phyloP scores from a whole-genome alignment of 2,797 vertebrate species.

The Eutrigla gurnardus region DNA sequence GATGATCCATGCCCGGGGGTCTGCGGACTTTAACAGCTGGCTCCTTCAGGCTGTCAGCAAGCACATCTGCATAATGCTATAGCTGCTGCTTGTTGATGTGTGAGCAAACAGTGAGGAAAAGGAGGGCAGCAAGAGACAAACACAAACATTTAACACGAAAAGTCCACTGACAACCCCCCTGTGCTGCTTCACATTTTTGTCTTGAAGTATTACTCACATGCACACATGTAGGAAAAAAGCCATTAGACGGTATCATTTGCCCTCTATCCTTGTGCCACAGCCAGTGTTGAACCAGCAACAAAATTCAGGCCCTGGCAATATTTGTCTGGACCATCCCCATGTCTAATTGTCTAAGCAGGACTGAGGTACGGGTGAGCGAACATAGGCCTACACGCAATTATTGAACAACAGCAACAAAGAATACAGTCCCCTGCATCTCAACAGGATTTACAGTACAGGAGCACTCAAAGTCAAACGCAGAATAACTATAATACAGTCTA shows the following conservation, averaged over 20 bases:
- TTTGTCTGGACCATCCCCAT: neutral
- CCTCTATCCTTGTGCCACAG: neutral
- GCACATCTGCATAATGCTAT: constrained; percentile 60
- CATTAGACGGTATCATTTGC: neutral
- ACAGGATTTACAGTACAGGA: neutral
- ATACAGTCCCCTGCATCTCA: too few species aligned
- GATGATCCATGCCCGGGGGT: constrained; percentile 70
- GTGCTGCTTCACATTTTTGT: neutral
- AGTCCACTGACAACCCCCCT: neutral
- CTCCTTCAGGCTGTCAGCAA: constrained; percentile 64
- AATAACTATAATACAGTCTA: neutral
- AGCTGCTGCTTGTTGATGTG: constrained; percentile 62
- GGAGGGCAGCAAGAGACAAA: constrained; percentile 13
- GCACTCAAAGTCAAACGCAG: neutral
- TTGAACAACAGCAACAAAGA: too few species aligned
- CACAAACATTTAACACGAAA: constrained; percentile 17
- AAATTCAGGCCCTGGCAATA: neutral
- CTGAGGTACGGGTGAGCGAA: neutral
- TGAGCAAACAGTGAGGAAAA: constrained; percentile 29
- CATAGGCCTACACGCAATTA: too few species aligned
- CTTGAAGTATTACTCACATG: neutral
- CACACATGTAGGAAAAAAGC: neutral
- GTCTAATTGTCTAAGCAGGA: neutral
- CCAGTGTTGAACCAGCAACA: neutral
- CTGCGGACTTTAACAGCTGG: constrained; percentile 72